Evolutionary conservation across 1,140 invertebrate genomes (phyloP).

Genomic region (Lasaia peninsularis): DNA sequence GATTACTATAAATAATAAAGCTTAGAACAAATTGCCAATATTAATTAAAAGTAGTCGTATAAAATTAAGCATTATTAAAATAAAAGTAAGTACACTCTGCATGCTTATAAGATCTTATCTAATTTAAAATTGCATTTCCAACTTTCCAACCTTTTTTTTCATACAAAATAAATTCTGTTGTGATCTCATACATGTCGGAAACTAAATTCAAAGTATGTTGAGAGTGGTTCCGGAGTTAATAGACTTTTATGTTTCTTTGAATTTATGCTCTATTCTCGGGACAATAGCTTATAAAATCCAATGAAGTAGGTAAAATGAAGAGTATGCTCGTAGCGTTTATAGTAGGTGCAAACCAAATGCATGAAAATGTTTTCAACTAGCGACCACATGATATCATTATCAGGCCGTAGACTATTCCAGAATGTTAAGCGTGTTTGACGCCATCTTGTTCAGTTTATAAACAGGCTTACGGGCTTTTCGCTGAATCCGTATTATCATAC

Average conservation of each 20-base stretch:
- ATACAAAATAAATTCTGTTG: neutral
- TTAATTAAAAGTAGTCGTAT: too few relatives aligned
- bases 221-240: slow-evolving; percentile 3
- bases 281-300: neutral
- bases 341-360: slow-evolving; percentile 2
- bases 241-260: neutral
- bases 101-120: neutral
- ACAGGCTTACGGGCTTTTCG: neutral
- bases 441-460: neutral
- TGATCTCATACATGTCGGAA: slow-evolving; percentile 4
- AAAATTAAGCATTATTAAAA: neutral
- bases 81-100: neutral
- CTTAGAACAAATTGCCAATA: too few relatives aligned
- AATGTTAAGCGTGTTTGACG: neutral
- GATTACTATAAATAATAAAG: too few relatives aligned
- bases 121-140: neutral
- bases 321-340: slow-evolving; percentile 1
- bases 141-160: neutral
- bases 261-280: neutral
- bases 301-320: neutral
- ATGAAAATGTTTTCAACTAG: slow-evolving; percentile 1
- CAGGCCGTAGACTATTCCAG: neutral
- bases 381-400: slow-evolving; percentile 3
- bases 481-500: too few relatives aligned
- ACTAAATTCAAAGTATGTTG: slow-evolving; percentile 12